Percentiles rank a stretch among this genome's conserved stretches.
Evolutionary conservation across 2,113 vertebrate genomes (phyloP).

Genomic region (Gymnobelideus leadbeateri): DNA sequence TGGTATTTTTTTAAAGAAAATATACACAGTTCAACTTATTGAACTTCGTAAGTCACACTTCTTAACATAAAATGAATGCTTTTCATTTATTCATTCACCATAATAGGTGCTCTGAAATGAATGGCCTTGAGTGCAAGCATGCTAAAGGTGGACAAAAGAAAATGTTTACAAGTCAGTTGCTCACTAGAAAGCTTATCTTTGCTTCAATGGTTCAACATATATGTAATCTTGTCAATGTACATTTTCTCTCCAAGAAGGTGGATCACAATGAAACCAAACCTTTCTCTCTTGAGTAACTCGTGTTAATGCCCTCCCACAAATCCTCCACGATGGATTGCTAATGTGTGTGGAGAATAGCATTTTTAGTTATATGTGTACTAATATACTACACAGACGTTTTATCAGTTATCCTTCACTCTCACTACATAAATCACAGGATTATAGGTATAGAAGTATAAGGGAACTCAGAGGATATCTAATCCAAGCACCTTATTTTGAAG

Average conservation of each 20-base stretch:
- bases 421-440: neutral
- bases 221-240: neutral
- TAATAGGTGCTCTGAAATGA: neutral
- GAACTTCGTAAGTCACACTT: conserved; percentile 5
- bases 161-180: neutral
- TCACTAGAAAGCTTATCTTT: neutral
- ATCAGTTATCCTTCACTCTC: neutral
- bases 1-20: conserved; percentile 2
- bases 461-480: neutral
- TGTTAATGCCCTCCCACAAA: neutral
- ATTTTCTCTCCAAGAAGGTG: neutral
- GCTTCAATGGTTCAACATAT: neutral
- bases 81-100: neutral
- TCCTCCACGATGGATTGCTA: neutral
- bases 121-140: neutral
- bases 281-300: neutral
- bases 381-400: neutral
- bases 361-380: neutral
- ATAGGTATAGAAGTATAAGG: neutral
- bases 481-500: neutral
- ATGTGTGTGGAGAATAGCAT: neutral
- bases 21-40: neutral
- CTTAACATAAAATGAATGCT: conserved; percentile 1
- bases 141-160: neutral
- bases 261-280: neutral